A percentile compares a stretch with the other conserved stretches of the same genome.
phyloP scores from a whole-genome alignment of 1,140 invertebrate genomes.

The Lethrus apterus region DNA sequence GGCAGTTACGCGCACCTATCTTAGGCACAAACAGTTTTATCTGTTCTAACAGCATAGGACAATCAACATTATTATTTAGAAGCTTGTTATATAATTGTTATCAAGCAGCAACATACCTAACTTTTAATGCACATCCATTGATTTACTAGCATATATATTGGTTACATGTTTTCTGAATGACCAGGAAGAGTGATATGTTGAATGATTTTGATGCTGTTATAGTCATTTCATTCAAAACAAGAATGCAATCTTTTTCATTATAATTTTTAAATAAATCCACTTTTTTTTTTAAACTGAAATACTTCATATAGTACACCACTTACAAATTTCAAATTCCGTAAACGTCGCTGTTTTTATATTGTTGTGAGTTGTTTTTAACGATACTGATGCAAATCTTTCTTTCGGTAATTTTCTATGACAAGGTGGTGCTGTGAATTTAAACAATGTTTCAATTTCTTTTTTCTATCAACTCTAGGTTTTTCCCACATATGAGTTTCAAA shows the following conservation, averaged over 20 bases:
- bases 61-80: too few relatives aligned
- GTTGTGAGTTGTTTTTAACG: too few relatives aligned
- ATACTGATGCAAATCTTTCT: too few relatives aligned
- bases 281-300: conserved; percentile 17
- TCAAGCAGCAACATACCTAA: too few relatives aligned
- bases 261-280: conserved; percentile 5
- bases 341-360: conserved; percentile 12
- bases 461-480: conserved; percentile 17
- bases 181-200: too few relatives aligned
- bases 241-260: conserved; percentile 17
- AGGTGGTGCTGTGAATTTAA: conserved; percentile 7
- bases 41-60: too few relatives aligned
- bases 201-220: conserved; percentile 17
- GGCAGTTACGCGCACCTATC: too few relatives aligned
- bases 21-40: too few relatives aligned
- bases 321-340: conserved; percentile 16
- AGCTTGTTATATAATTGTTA: too few relatives aligned
- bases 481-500: conserved; percentile 23
- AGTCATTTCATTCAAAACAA: conserved; percentile 19
- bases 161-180: too few relatives aligned
- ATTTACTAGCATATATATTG: too few relatives aligned
- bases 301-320: conserved; percentile 15
- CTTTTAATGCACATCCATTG: too few relatives aligned
- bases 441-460: conserved; percentile 14
- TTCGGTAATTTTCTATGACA: not conserved